Evolutionary conservation across 92 coral and sea anemone species (phyloP).

Genomic region (Zoanthus gigantus): DNA sequence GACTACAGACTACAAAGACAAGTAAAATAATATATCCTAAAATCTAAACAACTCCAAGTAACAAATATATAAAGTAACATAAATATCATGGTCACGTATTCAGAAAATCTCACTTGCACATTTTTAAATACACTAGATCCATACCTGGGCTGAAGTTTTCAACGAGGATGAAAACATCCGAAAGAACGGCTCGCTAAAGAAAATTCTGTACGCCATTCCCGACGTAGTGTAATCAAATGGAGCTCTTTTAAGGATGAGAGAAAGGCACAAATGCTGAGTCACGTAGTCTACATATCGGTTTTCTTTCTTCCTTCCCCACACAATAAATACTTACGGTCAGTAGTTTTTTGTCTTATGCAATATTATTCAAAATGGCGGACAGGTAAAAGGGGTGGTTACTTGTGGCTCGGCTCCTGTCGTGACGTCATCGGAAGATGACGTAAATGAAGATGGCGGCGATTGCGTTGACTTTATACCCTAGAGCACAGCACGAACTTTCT

Average conservation of each 20-base stretch:
- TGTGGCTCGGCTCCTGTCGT: neutral
- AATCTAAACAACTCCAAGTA: too few species aligned
- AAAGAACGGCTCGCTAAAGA: neutral
- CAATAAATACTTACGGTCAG: neutral
- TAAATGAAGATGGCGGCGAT: too few species aligned
- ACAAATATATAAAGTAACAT: neutral
- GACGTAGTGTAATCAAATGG: neutral
- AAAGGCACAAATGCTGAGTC: constrained; percentile 4
- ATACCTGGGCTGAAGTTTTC: constrained; percentile 5
- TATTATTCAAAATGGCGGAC: constrained; percentile 18
- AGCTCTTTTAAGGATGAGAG: neutral
- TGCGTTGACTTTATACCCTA: too few species aligned
- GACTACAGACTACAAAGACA: too few species aligned
- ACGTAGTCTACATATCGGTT: neutral
- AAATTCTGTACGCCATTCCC: constrained; percentile 11
- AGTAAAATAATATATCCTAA: too few species aligned
- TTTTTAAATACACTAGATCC: neutral
- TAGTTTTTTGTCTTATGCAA: constrained; percentile 5
- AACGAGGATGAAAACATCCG: neutral
- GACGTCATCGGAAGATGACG: too few species aligned
- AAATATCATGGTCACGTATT: neutral
- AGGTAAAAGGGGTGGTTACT: neutral
- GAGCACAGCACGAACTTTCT: too few species aligned
- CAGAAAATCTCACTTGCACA: neutral
- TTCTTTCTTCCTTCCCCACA: neutral